Evolutionary conservation across 2,888 invertebrate species (phyloP), one percentile per base, ranked within the genome.

Genomic region (Tachina lurida): DNA sequence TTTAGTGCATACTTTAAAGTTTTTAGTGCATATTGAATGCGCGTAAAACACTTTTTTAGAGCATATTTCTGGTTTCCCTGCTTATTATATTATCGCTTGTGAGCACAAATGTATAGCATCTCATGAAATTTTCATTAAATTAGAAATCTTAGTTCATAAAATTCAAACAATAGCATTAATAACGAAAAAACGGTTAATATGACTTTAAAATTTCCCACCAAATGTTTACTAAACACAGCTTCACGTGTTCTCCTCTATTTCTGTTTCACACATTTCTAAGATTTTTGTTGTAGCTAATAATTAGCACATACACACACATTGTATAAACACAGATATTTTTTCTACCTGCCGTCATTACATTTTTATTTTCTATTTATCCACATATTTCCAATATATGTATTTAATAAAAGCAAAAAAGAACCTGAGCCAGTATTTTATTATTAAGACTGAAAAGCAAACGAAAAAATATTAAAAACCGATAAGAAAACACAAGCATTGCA

Each of bases 191-290:
- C 47, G 22, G 2, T 68, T 54, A 12, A 22, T 3, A 15, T 22
- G 22, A 1, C 17, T 60, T 77, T 22, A 4, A 41, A 71, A 52
- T 9, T 17, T 39, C n/a, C n/a, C 47, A 10, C 47, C 52, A 15
- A 71, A 56, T 83, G 83, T 76, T 79, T 80, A 86, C 86, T 86
- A 56, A 86, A 86, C 86, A 83, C 86, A 86, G 65, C 73, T 77
- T 86, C 86, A 86, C 86, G 86, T 86, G 86, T 79, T 83, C 41
- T 84, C 71, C 17, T 52, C 41, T 3, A 17, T 12, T 81, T 17
- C 56, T 12, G n/a, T 31, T 67, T 74, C 41, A 17, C 49, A 43
- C 65, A 31, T 52, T 75, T 43, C 10, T 13, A 39, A 10, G 10
- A 45, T n/a, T 76, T 52, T 67, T 62, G 9, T 63, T 54, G 13